Evolutionary conservation across 1,140 invertebrate species (phyloP), one percentile per base, ranked within the genome.

Genomic region (Agrypnia vestita): DNA sequence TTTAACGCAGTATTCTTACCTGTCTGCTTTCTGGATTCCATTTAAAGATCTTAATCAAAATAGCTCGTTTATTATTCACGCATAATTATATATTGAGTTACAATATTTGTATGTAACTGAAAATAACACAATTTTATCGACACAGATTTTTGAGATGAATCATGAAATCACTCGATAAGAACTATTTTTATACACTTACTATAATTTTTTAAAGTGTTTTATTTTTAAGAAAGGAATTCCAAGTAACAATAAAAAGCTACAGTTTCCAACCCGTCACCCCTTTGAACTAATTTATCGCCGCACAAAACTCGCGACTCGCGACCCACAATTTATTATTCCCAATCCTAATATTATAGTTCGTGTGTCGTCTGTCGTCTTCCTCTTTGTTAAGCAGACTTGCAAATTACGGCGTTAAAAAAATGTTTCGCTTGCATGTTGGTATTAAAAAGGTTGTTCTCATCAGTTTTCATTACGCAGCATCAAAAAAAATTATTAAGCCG

Each of bases 11-110:
- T 64, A 55, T 21, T 21, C 69, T 73, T 73, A 73, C 69, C 69
- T 19, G 53, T 73, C 53, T 73, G 69, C 47, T 73, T 73, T 19
- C 69, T 51, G 69, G 47, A 35, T 73, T 51, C 69, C 69, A 73
- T 73, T 55, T 53, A 55, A 19, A n/a, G 51, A 11, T 69, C 21
- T 69, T 49, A 43, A 47, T 69, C 43, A 69, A 69, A 46, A 11
- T 47, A 49, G 10, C 44, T 7, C 8, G n/a, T 11, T 69, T 47
- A 46, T 69, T 47, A 64, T 25, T 64, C 61, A 64, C 61, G 35
- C 13, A 69, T 47, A 67, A n/a, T 15, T 15, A 46, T 7, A 64
- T n/a, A 64, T 43, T 25, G 25, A 35, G 13, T 64, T 19, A 10
- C 19, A 64, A 64, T 35, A 35, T 12, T 64, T 35, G 11, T 64